A percentile compares a stretch with the other conserved stretches of the same genome.
Evolutionary conservation across 23 tunicate genomes (phyloP).

Genomic region (Clavelina lepadiformis): DNA sequence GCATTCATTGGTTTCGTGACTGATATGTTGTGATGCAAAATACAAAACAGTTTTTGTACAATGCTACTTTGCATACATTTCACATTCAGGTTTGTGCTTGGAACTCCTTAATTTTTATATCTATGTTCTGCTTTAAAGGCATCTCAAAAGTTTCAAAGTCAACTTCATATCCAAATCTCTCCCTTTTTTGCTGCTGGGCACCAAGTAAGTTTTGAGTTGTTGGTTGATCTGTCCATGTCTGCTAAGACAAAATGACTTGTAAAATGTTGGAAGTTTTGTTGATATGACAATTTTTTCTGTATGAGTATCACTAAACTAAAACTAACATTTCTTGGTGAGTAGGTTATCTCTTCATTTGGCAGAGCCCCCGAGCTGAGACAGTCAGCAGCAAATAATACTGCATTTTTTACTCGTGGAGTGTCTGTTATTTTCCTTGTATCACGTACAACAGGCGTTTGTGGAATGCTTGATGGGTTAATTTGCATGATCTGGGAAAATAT

Average conservation of each 20-base stretch:
- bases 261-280: no score
- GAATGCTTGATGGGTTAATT: background rate
- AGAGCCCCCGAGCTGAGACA: slow-evolving; percentile 23
- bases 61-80: background rate
- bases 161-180: slow-evolving; percentile 74
- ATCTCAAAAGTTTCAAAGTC: slow-evolving; percentile 82
- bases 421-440: slow-evolving; percentile 9
- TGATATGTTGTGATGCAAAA: no score
- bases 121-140: slow-evolving; percentile 76
- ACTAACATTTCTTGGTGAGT: slow-evolving; percentile 74
- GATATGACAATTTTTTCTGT: no score
- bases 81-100: slow-evolving; percentile 29
- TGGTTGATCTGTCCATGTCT: slow-evolving; percentile 78
- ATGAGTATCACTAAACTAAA: no score
- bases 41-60: no score
- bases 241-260: background rate
- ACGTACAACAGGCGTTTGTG: slow-evolving; percentile 11
- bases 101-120: slow-evolving; percentile 38
- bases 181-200: slow-evolving; percentile 65
- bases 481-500: background rate
- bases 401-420: slow-evolving; percentile 12
- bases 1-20: no score
- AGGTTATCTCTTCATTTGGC: slow-evolving; percentile 30
- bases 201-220: slow-evolving; percentile 55
- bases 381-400: slow-evolving; percentile 35